Conservation (phyloP, 2,888 invertebrate species). For the Aspidapion aeneum region DNA sequence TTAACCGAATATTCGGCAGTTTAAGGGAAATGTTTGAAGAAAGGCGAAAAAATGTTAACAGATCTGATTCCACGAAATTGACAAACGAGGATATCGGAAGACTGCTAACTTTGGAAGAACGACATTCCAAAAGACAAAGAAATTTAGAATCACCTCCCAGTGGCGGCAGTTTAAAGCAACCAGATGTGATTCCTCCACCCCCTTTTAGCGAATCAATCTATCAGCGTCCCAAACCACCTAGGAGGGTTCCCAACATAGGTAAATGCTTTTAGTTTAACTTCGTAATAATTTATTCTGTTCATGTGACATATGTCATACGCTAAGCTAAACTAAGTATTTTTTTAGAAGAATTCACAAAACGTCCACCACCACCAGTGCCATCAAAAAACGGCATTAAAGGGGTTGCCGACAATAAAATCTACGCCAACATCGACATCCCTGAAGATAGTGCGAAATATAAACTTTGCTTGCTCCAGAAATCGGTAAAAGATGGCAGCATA, state of each 20-base stretch:
- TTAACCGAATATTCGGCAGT: slow-evolving; percentile 60
- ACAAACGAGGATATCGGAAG: slow-evolving; percentile 58
- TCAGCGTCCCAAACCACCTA: slow-evolving; percentile 58
- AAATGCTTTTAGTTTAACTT: too few relatives aligned
- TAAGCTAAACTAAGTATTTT: too few relatives aligned
- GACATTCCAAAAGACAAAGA: slow-evolving; percentile 72
- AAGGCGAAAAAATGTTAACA: slow-evolving; percentile 51
- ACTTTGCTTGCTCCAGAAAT: slow-evolving; percentile 31
- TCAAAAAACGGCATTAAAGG: slow-evolving; percentile 68
- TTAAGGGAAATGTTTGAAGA: slow-evolving; percentile 73
- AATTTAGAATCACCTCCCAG: slow-evolving; percentile 40
- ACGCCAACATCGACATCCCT: slow-evolving; percentile 30
- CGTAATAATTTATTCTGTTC: too few relatives aligned
- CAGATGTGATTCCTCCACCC: slow-evolving; percentile 67
- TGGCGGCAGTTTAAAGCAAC: slow-evolving; percentile 54
- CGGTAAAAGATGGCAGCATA: slow-evolving; percentile 28
- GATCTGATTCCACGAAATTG: slow-evolving; percentile 29
- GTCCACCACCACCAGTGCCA: slow-evolving; percentile 46
- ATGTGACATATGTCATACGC: too few relatives aligned
- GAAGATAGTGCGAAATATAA: slow-evolving; percentile 24
- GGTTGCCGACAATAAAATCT: slow-evolving; percentile 48
- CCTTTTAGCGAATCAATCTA: slow-evolving; percentile 56
- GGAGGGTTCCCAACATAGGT: slow-evolving; percentile 47
- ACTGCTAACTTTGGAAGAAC: slow-evolving; percentile 65
- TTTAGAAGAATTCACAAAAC: slow-evolving; percentile 36